Evolutionary conservation across 2,888 invertebrate species (phyloP).

Genomic region (Helicoverpa assulta): DNA sequence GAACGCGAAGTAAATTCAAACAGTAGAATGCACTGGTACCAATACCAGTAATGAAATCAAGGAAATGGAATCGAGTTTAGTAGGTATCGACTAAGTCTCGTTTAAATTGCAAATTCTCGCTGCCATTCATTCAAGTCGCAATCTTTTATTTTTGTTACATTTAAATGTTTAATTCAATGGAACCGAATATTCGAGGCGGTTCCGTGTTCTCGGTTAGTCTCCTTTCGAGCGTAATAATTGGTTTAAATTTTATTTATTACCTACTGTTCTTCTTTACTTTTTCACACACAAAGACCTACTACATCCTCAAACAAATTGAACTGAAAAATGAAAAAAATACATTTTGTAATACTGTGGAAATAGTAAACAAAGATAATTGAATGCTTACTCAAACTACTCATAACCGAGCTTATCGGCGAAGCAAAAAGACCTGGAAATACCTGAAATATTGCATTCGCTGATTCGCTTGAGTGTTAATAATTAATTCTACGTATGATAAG

Average conservation of each 20-base stretch:
- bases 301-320: neutral
- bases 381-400: too few relatives aligned
- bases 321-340: neutral
- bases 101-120: conserved; percentile 78
- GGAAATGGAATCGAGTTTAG: conserved; percentile 67
- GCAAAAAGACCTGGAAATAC: too few relatives aligned
- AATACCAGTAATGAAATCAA: conserved; percentile 63
- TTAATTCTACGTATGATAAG: too few relatives aligned
- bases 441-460: too few relatives aligned
- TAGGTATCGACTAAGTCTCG: conserved; percentile 63
- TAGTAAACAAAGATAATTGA: too few relatives aligned
- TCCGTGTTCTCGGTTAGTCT: conserved; percentile 43
- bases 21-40: conserved; percentile 26
- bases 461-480: too few relatives aligned
- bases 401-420: too few relatives aligned
- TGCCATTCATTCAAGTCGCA: conserved; percentile 72
- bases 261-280: neutral
- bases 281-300: neutral
- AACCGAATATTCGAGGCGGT: conserved; percentile 54
- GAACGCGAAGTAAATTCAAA: conserved; percentile 16
- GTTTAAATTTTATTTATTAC: neutral
- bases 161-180: conserved; percentile 67
- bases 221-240: neutral
- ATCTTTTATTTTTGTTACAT: conserved; percentile 66
- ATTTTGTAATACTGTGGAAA: too few relatives aligned